A percentile compares a stretch with the other conserved stretches of the same genome.
phyloP scores from a whole-genome alignment of 2,113 vertebrate species.

The Tinamus guttatus region DNA sequence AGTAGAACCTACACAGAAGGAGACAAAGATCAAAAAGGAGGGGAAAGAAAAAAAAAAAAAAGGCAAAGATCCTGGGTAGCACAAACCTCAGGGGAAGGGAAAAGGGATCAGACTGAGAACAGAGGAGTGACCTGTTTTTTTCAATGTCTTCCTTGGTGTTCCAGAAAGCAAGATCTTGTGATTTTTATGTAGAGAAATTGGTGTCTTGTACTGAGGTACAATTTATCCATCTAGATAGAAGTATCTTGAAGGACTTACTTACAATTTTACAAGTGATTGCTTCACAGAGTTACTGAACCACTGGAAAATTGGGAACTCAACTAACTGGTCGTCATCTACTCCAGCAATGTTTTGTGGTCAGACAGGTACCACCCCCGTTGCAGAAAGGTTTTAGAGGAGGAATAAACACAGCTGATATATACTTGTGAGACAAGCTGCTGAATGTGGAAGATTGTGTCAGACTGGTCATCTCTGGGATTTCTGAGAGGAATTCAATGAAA shows the following conservation, averaged over 20 bases:
- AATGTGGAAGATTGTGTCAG: neutral
- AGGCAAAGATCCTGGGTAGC: neutral
- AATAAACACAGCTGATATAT: neutral
- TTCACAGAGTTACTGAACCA: neutral
- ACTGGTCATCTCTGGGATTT: neutral
- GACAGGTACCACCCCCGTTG: neutral
- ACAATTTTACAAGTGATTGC: neutral
- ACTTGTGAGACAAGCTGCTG: too few relatives aligned
- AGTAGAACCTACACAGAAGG: neutral
- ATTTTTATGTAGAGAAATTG: neutral
- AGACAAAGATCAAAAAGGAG: neutral
- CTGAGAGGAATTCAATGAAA: neutral
- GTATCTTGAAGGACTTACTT: neutral
- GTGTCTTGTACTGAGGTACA: neutral
- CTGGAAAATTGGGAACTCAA: neutral
- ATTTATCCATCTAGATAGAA: neutral
- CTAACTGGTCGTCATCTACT: neutral
- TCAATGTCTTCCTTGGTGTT: neutral
- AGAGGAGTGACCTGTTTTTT: neutral
- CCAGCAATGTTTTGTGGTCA: neutral
- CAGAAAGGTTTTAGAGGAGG: neutral
- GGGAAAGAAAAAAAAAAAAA: neutral
- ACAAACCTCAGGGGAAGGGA: neutral
- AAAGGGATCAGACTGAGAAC: neutral
- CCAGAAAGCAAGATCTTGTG: neutral